Evolutionary conservation across 2,797 vertebrate species (phyloP), one percentile per base, ranked within the genome.

Genomic region (Darevskia mixta): DNA sequence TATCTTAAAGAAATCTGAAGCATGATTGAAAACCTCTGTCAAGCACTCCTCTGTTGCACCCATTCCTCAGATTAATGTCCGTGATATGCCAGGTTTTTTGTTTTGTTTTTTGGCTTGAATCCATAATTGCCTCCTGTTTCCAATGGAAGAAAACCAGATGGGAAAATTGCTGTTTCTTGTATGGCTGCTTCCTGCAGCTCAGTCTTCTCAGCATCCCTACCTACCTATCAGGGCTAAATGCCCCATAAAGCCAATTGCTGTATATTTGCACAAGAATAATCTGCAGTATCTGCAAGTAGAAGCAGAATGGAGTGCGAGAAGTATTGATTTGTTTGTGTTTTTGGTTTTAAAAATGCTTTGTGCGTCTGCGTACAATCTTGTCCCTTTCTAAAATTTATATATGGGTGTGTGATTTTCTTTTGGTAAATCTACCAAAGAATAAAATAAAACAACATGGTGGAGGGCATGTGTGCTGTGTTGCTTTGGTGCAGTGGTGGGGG

Each of bases 151-250:
- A 41, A 80, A 80, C 17, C 32, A 73, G 67, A 79, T 20, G 8
- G 43, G 66, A 61, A 72, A 45, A 25, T 49, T 81, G 85, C 78
- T 80, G 66, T 80, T 41, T 86, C 45, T 41, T 71, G 18, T 61
- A 82, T 75, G 69, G 80, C 38, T 43, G 67, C 55, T 82, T 87
- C 35, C 78, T 81, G 49, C 10, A 81, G 49, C 79, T 87, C 67
- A 87, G 38, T 64, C 55, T 82, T 45, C 69, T 82, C 55, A 82
- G 66, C 55, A 80, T 80, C 32, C 32, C 79, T 73, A n/a, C 49
- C 32, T 18, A 29, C 20, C 13, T 45, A 61, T 27, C 15, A 86
- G 20, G 11, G 15, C 66, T 58, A 80, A 80, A 38, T 72, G 45
- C 25, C 32, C 66, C 67, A n/a, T 71, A 72, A 9, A 55, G 32